Conservation (phyloP, 2,888 invertebrate species). For the Opisthograptis luteolata region DNA sequence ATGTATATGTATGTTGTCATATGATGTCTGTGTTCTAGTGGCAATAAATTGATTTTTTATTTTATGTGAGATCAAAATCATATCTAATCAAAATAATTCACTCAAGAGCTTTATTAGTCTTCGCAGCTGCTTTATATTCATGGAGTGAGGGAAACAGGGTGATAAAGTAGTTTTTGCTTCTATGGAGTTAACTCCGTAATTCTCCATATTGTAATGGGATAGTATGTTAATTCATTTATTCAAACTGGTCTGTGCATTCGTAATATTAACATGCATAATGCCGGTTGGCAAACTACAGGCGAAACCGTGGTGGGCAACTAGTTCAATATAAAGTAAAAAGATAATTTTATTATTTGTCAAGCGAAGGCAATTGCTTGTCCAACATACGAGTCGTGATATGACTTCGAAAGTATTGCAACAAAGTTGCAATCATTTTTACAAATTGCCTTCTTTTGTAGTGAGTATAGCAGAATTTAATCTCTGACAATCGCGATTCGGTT, state of each 20-base stretch:
- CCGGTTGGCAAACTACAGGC: no score
- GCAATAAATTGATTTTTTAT: no score
- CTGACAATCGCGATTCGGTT: slow-evolving; percentile 1
- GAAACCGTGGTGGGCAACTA: not conserved
- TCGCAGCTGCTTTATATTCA: slow-evolving; percentile 18
- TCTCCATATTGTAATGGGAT: slow-evolving; percentile 17
- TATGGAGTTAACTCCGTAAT: slow-evolving; percentile 8
- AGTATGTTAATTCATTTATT: not conserved
- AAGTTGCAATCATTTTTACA: slow-evolving; percentile 17
- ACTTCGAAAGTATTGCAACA: slow-evolving; percentile 14
- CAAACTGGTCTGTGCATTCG: no score
- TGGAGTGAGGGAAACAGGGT: slow-evolving; percentile 13
- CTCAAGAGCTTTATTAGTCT: slow-evolving; percentile 4
- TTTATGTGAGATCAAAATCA: no score
- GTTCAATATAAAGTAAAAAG: not conserved
- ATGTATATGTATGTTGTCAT: no score
- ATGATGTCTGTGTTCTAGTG: no score
- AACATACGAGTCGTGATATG: not conserved
- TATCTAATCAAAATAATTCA: slow-evolving; percentile 14
- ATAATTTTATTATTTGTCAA: not conserved
- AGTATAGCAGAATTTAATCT: not conserved
- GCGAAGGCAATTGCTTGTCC: not conserved
- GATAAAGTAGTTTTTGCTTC: slow-evolving; percentile 8
- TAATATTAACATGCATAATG: no score
- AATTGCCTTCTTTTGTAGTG: not conserved